Evolutionary conservation across 2,888 invertebrate species (phyloP), one percentile per base, ranked within the genome.

Genomic region (Deroplatys truncata): DNA sequence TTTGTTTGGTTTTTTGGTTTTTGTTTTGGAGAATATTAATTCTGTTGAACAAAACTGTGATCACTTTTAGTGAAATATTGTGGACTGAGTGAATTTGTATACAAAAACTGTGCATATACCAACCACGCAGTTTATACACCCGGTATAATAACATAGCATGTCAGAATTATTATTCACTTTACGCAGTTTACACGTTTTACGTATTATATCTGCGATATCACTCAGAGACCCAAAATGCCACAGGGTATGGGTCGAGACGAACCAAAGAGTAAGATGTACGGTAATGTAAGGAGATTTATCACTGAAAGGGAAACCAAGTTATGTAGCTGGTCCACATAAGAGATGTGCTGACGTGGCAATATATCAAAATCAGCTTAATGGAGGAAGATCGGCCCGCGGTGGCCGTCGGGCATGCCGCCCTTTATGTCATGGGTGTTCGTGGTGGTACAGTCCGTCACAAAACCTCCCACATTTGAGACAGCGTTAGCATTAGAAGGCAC

Each of bases 301-400:
- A 86, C 86, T 82, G 31, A 82, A 25, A 82, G 86, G 13, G 86
- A 86, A 86, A 82, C 29, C 82, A 15, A 82, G 86, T 86, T 86
- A 86, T 86, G 56, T 72, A 20, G 56, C 56, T 72, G 56, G 20
- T 25, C 56, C 25, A 25, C 56, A 20, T 25, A 72, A 72, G 56
- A 72, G 56, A 82, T 86, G 28, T 49, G 29, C 86, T 31, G 86
- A 86, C 86, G 82, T 29, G 13, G 86, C 86, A 82, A 86, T 86
- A 72, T n/a, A 82, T 86, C 86, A 86, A 86, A 86, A 86, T 86
- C 86, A 82, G 49, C 86, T 86, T 82, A 86, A 86, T 86, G 86
- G 86, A 86, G 56, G 86, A 86, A 82, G 86, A 86, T 72, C 56
- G 56, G 56, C 56, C 56, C 56, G 56, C 25, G 56, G 56, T 72